Evolutionary conservation across 1,140 invertebrate genomes (phyloP).

Genomic region (Monomorium pharaonis): DNA sequence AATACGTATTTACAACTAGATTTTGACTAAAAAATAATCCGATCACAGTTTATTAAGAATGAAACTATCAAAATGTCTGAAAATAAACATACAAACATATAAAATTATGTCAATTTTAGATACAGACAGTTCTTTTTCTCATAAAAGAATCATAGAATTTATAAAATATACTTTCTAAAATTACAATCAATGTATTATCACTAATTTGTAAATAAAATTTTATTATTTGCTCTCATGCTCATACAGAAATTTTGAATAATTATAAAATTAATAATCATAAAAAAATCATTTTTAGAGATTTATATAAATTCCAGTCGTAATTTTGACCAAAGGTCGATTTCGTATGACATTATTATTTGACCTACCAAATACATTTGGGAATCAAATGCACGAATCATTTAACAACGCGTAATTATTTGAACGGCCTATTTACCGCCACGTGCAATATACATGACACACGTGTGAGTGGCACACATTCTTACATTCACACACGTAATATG

Average conservation of each 20-base stretch:
- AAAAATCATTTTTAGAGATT: neutral
- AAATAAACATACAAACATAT: too few species aligned
- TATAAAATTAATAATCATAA: too few species aligned
- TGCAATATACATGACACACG: conserved; percentile 4
- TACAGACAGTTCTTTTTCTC: too few species aligned
- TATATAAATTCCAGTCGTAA: neutral
- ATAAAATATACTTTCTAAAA: too few species aligned
- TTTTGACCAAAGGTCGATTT: neutral
- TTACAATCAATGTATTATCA: too few species aligned
- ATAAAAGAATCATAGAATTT: too few species aligned
- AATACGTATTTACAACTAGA: too few species aligned
- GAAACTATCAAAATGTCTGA: too few species aligned
- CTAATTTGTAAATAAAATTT: neutral
- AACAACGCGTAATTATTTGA: conserved; percentile 63
- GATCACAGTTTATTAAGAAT: too few species aligned
- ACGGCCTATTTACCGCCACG: conserved; percentile 39
- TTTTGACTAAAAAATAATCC: too few species aligned
- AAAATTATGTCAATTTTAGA: too few species aligned
- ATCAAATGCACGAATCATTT: conserved; percentile 48
- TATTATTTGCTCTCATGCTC: neutral
- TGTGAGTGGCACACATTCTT: neutral
- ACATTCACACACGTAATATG: neutral
- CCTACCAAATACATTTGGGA: conserved; percentile 1
- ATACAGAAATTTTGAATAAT: too few species aligned
- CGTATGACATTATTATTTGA: neutral